Base-by-base conservation (phyloP, 2,888 invertebrate genomes). In the Drosophila prolongata region DNA sequence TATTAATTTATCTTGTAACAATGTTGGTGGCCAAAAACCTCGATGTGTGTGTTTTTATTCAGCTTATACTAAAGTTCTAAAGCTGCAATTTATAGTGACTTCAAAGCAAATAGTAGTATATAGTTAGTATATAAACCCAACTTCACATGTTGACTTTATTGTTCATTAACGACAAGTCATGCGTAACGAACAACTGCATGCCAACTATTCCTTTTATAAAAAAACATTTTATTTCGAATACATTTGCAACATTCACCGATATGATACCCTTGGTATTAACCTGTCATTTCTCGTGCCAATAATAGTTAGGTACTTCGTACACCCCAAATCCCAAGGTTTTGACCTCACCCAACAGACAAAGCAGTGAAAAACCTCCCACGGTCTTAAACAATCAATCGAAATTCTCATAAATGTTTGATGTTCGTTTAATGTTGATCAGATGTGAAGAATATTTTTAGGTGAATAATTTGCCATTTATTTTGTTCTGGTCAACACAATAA, bases 401-500 rank as follows among this genome's bases (percentile, higher is more conserved):
- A 49, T 49, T 34, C n/a, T 13, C 5, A n/a, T 13, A 13, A 35
- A 68, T 65, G 55, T 42, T 34, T 58, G 14, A 68, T 69, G 69
- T 47, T 35, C 14, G 40, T 30, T 47, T 30, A 37, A 56, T 55
- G 47, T 19, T 40, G 40, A 56, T 69, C 40, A n/a, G 13, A 64
- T 49, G 67, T 69, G n/a, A n/a, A 11, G 27, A 19, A 37, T 56
- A 37, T 37, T 65, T 50, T 37, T 14, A 30, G 27, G 66, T 64
- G 40, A 1, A 66, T 67, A 47, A 66, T 66, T 66, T 66, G 68
- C 65, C 68, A 66, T 46, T 67, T 53, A 27, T 46, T 65, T 67
- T 50, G 38, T 68, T 13, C 10, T 19, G 35, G 24, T 35, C 6
- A 50, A 58, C 14, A 9, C 27, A 35, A n/a, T 19, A 30, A 40